These are phyloP conservation scores for Talpa occidentalis DNA, from an alignment of 2,113 vertebrate genomes.

Conservation along the genomic window DNA sequence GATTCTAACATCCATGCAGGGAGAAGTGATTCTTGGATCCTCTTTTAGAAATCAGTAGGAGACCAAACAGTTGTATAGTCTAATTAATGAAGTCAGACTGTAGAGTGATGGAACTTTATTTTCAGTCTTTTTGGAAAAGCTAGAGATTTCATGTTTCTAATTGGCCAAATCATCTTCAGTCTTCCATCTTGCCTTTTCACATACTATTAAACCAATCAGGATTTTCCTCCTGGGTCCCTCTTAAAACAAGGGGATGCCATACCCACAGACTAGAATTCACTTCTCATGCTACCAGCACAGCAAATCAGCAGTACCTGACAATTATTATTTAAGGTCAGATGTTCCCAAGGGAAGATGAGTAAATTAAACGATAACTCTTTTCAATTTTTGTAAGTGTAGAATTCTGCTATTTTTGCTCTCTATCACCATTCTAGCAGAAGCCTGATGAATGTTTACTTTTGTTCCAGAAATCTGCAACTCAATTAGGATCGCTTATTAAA, in stretches of 20 bases:
- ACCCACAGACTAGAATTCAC: background rate
- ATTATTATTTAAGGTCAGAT: background rate
- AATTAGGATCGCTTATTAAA: background rate
- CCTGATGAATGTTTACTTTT: background rate
- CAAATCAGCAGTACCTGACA: background rate
- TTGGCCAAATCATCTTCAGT: conserved; percentile 28
- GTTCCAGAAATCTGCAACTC: conserved; percentile 3
- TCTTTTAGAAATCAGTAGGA: conserved; percentile 72
- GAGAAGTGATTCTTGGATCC: conserved; percentile 61
- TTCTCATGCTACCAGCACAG: background rate
- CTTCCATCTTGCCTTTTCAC: conserved; percentile 18
- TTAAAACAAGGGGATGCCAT: background rate
- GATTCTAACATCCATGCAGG: conserved; percentile 64
- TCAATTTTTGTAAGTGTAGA: conserved; percentile 20
- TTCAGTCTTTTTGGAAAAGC: conserved; percentile 50
- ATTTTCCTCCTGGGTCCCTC: background rate
- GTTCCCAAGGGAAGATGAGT: background rate
- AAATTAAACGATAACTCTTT: background rate
- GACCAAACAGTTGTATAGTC: conserved; percentile 34
- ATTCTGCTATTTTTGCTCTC: conserved; percentile 25
- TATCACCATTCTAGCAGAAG: background rate
- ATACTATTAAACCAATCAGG: conserved; percentile 7
- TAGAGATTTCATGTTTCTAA: conserved; percentile 46
- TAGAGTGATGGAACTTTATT: conserved; percentile 19
- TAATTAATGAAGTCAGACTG: conserved; percentile 65